Base-by-base conservation (phyloP, 2,797 vertebrate species). In the Schizopygopsis malacanthus region DNA sequence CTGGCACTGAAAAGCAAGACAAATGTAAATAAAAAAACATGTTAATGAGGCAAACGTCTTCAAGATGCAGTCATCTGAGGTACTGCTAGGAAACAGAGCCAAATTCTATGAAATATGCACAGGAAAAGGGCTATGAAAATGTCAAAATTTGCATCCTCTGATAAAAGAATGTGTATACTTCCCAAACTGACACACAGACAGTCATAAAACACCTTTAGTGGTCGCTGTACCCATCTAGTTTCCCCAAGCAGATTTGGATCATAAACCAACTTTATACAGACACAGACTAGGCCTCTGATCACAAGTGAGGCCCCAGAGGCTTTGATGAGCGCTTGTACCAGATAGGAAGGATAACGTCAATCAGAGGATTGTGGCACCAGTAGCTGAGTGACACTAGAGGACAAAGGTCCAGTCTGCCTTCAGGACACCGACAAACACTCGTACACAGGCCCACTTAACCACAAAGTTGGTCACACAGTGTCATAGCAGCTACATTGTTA, bases 311-410 rank as follows among this genome's bases (percentile, higher is more conserved):
- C 63, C 89, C 90, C 87, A 90, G 89, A 89, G 90, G 83, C 89
- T 81, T 56, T 65, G 47, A 82, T 75, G 22, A 72, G 16, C 47
- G 70, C 59, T 56, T 78, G 87, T 87, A 89, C 88, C 47, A 75
- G 86, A 89, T 92, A 79, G 70, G 77, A 81, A 70, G 59, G 52
- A 88, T 70, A 87, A 81, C 81, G 73, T 81, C 79, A 25, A 91
- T 91, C 88, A 11, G 90, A 77, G 88, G 89, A 86, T 89, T 86
- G 92, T 82, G 92, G 93, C 91, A 93, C 95, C 94, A 94, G 94
- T 83, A 91, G 84, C 93, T 70, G 92, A 75, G 67, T 93, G 94
- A 93, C 87, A 95, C 95, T 61, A 89, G 90, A 86, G 91, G 73
- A 95, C 95, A 95, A 91, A 92, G 88, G 86, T 69, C 81, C 92